phyloP scores from a whole-genome alignment of 2,797 vertebrate genomes.

The Lophotriccus pileatus region DNA sequence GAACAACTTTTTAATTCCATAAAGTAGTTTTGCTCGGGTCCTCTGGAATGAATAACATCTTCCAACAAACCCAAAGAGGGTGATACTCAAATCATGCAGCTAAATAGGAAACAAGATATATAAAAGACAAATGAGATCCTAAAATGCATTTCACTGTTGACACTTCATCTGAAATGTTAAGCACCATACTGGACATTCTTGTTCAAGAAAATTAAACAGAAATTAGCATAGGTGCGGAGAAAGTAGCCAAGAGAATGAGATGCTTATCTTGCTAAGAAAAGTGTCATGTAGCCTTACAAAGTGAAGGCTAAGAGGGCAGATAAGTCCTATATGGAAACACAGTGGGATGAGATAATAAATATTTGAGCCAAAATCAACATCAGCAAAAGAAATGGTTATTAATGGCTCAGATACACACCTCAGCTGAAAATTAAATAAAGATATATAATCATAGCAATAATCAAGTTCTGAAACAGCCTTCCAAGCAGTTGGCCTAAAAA shows the following conservation, averaged over 20 bases:
- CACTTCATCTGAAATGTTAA: background rate
- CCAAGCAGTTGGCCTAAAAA: background rate
- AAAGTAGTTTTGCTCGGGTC: background rate
- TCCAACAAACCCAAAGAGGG: background rate
- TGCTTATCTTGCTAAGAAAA: background rate
- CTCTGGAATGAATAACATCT: background rate
- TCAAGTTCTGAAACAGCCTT: background rate
- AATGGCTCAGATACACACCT: background rate
- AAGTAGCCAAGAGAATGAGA: background rate
- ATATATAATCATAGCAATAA: background rate
- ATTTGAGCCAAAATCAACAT: background rate
- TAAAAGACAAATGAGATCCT: background rate
- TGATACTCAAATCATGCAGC: background rate
- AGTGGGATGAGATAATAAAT: background rate
- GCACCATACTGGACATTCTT: background rate
- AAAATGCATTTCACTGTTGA: background rate
- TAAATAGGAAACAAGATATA: background rate
- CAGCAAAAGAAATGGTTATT: background rate
- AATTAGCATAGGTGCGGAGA: background rate
- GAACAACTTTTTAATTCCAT: background rate
- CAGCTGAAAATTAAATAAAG: background rate
- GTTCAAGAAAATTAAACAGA: background rate
- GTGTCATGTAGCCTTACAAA: background rate
- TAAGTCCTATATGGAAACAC: background rate
- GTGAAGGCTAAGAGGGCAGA: background rate